These are phyloP conservation scores for Gonatopus flavifemur DNA, from an alignment of 1,140 invertebrate species.

Conservation along the genomic window DNA sequence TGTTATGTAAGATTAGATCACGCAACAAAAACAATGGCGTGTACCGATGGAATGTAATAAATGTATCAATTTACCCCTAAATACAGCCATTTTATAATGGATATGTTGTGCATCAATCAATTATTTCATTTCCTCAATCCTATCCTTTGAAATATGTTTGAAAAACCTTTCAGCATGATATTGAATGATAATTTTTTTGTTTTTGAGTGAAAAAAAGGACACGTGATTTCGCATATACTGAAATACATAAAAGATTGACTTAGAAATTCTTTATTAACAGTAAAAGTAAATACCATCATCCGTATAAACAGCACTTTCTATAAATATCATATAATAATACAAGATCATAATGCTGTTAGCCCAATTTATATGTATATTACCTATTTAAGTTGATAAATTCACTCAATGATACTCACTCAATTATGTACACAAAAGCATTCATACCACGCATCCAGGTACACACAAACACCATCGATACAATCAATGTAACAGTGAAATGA, in stretches of 20 bases:
- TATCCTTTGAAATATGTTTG: constrained; percentile 5
- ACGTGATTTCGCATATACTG: no score
- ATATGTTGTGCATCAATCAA: constrained; percentile 21
- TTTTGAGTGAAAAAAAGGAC: no score
- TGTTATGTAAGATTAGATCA: constrained; percentile 49
- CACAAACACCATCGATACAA: no score
- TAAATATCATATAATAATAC: constrained; percentile 25
- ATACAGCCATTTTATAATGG: constrained; percentile 61
- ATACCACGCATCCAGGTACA: no score
- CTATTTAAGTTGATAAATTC: no score
- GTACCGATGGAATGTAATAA: constrained; percentile 53
- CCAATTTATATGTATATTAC: no score
- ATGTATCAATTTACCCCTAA: constrained; percentile 55
- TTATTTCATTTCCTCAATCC: background rate
- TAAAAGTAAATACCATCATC: constrained; percentile 36
- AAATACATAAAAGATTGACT: constrained; percentile 35
- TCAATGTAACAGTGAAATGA: no score
- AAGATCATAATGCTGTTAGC: no score
- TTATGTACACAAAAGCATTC: no score
- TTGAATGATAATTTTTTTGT: constrained; percentile 8
- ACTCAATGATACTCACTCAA: no score
- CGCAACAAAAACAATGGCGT: constrained; percentile 42
- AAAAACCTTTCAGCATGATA: constrained; percentile 8
- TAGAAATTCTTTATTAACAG: constrained; percentile 48
- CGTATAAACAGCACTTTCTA: constrained; percentile 33